Percentiles rank a stretch among this genome's conserved stretches.
Conservation (phyloP, 2,888 invertebrate species). For the Hetaerina titia region DNA sequence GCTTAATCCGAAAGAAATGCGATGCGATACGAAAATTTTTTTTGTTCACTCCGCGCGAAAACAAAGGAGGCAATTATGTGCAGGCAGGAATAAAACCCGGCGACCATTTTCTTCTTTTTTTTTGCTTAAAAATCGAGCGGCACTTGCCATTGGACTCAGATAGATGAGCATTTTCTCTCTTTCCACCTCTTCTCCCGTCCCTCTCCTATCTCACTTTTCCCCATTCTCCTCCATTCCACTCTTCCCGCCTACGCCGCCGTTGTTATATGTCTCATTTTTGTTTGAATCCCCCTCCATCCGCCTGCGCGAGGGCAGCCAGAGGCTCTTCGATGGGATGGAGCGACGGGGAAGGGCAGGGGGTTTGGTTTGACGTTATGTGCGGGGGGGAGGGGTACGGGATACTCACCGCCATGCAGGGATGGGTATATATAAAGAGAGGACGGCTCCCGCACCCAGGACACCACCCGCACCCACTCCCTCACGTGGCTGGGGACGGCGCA, state of each 20-base stretch:
- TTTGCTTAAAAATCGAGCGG: slow-evolving; percentile 11
- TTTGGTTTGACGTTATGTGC: no score
- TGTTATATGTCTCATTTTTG: background rate
- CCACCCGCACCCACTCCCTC: slow-evolving; percentile 86
- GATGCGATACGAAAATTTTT: slow-evolving; percentile 20
- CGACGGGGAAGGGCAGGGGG: background rate
- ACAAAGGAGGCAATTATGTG: slow-evolving; percentile 39
- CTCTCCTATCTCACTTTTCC: background rate
- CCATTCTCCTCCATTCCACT: background rate
- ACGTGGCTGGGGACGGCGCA: slow-evolving; percentile 87
- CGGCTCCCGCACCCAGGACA: slow-evolving; percentile 88
- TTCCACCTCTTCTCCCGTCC: background rate
- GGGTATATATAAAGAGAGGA: slow-evolving; percentile 86
- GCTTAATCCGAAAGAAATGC: slow-evolving; percentile 35
- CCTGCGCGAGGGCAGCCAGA: background rate
- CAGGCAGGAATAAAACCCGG: background rate
- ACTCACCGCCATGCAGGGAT: slow-evolving; percentile 86
- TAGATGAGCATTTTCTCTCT: background rate
- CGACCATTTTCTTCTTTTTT: background rate
- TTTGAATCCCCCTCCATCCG: background rate
- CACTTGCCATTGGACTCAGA: slow-evolving; percentile 32
- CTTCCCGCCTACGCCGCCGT: background rate
- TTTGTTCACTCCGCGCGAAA: slow-evolving; percentile 8
- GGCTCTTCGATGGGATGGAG: background rate
- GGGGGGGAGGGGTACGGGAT: background rate